These are phyloP conservation scores for Scarus forsteni DNA, from an alignment of 2,797 vertebrate genomes.

Conservation along the genomic window DNA sequence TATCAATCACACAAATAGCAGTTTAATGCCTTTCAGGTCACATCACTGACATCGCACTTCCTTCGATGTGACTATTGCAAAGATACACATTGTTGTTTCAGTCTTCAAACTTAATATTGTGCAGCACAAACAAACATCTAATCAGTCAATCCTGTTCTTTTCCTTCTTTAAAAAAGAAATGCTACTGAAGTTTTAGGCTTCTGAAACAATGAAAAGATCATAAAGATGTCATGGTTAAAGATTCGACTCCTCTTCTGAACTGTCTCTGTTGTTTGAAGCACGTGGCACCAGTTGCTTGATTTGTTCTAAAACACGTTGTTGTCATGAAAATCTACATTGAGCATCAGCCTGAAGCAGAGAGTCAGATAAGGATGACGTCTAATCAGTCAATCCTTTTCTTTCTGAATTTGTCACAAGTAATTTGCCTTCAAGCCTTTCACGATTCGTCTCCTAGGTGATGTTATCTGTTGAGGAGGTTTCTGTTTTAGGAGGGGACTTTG, in stretches of 20 bases:
- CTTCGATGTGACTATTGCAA: too few species aligned
- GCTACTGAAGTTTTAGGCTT: not conserved
- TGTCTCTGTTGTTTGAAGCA: not conserved
- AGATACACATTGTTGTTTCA: too few species aligned
- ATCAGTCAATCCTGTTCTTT: too few species aligned
- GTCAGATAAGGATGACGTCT: conserved; percentile 40
- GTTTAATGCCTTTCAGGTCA: too few species aligned
- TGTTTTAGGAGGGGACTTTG: conserved; percentile 64
- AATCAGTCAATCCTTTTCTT: conserved; percentile 37
- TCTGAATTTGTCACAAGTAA: conserved; percentile 61
- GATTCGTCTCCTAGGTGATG: conserved; percentile 69
- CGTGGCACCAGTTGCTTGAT: not conserved
- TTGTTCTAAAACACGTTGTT: conserved; percentile 16
- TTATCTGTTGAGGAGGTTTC: conserved; percentile 62
- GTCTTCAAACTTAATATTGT: too few species aligned
- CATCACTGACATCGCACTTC: too few species aligned
- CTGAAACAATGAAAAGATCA: not conserved
- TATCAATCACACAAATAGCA: too few species aligned
- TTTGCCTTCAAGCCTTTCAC: conserved; percentile 61
- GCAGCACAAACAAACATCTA: too few species aligned
- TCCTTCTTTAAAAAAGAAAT: too few species aligned
- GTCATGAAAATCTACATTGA: conserved; percentile 6
- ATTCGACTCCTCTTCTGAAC: not conserved
- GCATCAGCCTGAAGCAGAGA: conserved; percentile 14
- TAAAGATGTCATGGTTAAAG: not conserved